Conservation (phyloP, 2,113 vertebrate genomes). For the Oryzias woworae region DNA sequence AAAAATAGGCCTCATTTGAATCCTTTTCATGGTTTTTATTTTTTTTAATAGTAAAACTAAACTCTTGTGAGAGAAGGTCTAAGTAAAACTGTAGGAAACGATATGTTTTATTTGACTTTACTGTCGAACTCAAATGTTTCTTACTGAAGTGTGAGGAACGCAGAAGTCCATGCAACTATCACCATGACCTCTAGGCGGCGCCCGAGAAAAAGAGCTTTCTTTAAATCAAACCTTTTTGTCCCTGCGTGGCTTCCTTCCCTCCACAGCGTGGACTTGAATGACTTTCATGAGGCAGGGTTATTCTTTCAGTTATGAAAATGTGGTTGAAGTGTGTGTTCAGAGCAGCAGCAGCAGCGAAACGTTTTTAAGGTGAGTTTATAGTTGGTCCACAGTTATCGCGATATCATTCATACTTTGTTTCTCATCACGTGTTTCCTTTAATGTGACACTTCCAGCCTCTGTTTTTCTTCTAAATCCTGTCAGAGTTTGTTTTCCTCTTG, state of each 20-base stretch:
- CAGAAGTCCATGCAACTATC: background rate
- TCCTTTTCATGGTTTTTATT: too few species aligned
- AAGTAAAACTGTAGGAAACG: too few species aligned
- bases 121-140: too few species aligned
- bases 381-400: background rate
- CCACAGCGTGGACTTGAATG: slow-evolving; percentile 62
- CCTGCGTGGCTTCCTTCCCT: slow-evolving; percentile 32
- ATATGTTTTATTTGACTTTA: too few species aligned
- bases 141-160: too few species aligned
- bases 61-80: too few species aligned
- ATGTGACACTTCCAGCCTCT: background rate
- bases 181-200: slow-evolving; percentile 52
- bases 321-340: slow-evolving; percentile 46
- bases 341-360: slow-evolving; percentile 18
- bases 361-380: slow-evolving; percentile 45
- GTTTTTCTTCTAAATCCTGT: too few species aligned
- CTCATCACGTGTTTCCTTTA: background rate
- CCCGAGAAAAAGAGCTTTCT: rapidly evolving
- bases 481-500: background rate
- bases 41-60: too few species aligned
- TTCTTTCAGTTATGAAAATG: slow-evolving; percentile 30
- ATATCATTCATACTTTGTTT: background rate
- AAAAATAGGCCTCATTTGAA: too few species aligned
- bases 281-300: slow-evolving; percentile 33
- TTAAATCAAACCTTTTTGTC: background rate